Evolutionary conservation across 2,888 invertebrate species (phyloP).

Genomic region (Ganaspis brasiliensis): DNA sequence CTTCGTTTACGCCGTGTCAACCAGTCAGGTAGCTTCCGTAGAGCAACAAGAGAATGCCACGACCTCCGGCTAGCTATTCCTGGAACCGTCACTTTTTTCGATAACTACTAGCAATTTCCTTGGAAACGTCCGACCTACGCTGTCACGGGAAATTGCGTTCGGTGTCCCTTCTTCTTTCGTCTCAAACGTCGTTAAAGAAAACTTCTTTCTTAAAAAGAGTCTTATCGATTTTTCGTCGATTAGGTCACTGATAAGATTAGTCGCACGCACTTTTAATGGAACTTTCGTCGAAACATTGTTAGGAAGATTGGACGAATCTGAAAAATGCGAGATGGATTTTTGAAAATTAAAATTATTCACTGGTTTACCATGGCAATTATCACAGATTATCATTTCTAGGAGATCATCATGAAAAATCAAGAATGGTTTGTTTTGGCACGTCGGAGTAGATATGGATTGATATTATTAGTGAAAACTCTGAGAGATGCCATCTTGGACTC

Average conservation of each 20-base stretch:
- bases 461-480: too few relatives aligned
- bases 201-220: conserved; percentile 28
- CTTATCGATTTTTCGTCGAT: not conserved
- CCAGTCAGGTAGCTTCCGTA: conserved; percentile 30
- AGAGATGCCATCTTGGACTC: too few relatives aligned
- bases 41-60: conserved; percentile 28
- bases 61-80: conserved; percentile 46
- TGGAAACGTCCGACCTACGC: conserved; percentile 47
- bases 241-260: conserved; percentile 24
- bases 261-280: not conserved
- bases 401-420: too few relatives aligned
- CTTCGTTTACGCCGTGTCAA: conserved; percentile 33
- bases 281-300: too few relatives aligned
- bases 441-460: too few relatives aligned
- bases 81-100: conserved; percentile 50
- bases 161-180: conserved; percentile 41
- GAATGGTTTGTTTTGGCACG: too few relatives aligned
- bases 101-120: conserved; percentile 60
- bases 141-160: conserved; percentile 62
- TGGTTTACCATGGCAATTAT: too few relatives aligned
- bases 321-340: too few relatives aligned
- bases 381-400: too few relatives aligned
- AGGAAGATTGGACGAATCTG: too few relatives aligned
- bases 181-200: conserved; percentile 31
- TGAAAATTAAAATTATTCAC: too few relatives aligned